A percentile compares a stretch with the other conserved stretches of the same genome.
Evolutionary conservation across 1,140 invertebrate species (phyloP).

Genomic region (Yoshiicerus persimilis): DNA sequence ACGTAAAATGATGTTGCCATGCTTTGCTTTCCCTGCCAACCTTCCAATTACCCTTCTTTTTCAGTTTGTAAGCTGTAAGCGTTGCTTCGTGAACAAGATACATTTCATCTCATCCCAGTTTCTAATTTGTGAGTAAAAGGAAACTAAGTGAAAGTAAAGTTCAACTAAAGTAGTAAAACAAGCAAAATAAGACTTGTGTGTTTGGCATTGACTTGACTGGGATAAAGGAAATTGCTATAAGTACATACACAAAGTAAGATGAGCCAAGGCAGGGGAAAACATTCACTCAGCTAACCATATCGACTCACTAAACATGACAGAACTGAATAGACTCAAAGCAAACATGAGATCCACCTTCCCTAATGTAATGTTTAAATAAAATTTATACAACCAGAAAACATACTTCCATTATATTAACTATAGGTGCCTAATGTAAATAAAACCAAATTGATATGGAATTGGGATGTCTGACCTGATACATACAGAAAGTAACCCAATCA

Average conservation of each 20-base stretch:
- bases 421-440: too few species aligned
- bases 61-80: neutral
- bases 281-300: neutral
- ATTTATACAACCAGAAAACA: neutral
- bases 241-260: neutral
- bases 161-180: constrained; percentile 12
- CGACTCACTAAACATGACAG: neutral
- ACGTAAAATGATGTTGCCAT: neutral
- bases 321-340: neutral
- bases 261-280: neutral
- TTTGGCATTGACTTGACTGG: neutral
- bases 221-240: neutral
- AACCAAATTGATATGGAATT: too few species aligned
- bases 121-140: neutral
- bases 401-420: too few species aligned
- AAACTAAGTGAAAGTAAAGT: constrained; percentile 12
- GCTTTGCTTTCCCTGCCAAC: neutral
- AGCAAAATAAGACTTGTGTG: neutral
- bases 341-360: neutral
- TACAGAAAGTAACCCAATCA: too few species aligned
- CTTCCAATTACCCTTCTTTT: neutral
- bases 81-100: neutral
- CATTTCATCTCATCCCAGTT: neutral
- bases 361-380: neutral
- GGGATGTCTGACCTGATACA: too few species aligned